phyloP scores from a whole-genome alignment of 92 coral and sea anemone species.

The Desmophyllum pertusum region DNA sequence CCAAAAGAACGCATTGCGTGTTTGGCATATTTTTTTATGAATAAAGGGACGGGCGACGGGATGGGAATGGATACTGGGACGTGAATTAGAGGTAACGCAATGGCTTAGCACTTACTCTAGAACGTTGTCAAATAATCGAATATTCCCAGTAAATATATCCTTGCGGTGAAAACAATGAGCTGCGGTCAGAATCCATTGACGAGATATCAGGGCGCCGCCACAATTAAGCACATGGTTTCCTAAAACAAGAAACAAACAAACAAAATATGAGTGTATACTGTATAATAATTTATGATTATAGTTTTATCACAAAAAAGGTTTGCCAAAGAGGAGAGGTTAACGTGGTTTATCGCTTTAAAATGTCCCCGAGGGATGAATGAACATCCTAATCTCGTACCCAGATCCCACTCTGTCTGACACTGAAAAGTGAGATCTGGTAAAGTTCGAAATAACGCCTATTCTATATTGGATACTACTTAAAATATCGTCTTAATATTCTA shows the following conservation, averaged over 20 bases:
- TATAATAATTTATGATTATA: background rate
- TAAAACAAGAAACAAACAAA: background rate
- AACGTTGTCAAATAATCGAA: background rate
- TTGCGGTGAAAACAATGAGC: slow-evolving; percentile 57
- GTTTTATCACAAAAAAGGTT: too few species aligned
- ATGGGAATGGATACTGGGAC: background rate
- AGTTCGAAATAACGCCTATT: too few species aligned
- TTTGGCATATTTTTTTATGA: too few species aligned
- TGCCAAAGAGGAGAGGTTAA: background rate
- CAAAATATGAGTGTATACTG: background rate
- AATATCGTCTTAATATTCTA: too few species aligned
- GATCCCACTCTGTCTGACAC: too few species aligned
- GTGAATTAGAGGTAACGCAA: background rate
- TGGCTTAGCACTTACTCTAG: background rate
- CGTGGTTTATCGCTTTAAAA: too few species aligned
- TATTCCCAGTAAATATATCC: background rate
- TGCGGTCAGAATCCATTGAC: slow-evolving; percentile 66
- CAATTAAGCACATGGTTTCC: slow-evolving; percentile 20
- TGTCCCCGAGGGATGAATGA: too few species aligned
- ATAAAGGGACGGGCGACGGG: background rate
- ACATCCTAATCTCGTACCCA: too few species aligned
- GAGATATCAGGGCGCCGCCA: slow-evolving; percentile 67
- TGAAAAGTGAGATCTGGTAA: too few species aligned
- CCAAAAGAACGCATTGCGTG: too few species aligned
- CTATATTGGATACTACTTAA: too few species aligned